These are phyloP conservation scores for Drosophila stalkeri DNA, from an alignment of 2,888 invertebrate genomes.

Conservation along the genomic window DNA sequence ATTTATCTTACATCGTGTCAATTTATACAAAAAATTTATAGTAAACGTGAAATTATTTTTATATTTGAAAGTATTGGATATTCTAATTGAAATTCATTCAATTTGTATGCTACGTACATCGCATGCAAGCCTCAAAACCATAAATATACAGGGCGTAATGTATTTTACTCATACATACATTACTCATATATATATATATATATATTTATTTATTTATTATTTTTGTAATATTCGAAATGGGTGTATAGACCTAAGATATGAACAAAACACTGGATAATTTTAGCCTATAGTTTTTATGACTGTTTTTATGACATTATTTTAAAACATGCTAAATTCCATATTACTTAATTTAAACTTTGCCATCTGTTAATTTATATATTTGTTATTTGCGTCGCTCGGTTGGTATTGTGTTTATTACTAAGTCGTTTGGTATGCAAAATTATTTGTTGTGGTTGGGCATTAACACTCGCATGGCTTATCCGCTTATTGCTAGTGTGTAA, in stretches of 20 bases:
- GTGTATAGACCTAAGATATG: not conserved
- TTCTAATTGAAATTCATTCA: not conserved
- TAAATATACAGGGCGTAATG: not conserved
- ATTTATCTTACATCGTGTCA: no score
- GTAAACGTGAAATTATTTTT: not conserved
- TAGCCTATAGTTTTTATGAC: not conserved
- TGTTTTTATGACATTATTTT: not conserved
- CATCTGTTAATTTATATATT: slow-evolving; percentile 12
- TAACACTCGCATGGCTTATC: slow-evolving; percentile 41
- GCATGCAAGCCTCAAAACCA: not conserved
- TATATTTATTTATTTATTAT: no score
- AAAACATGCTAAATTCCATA: slow-evolving; percentile 2
- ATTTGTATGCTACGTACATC: slow-evolving; percentile 4
- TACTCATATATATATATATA: no score
- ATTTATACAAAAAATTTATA: not conserved
- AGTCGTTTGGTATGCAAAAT: slow-evolving; percentile 60
- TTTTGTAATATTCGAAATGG: not conserved
- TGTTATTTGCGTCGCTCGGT: slow-evolving; percentile 3
- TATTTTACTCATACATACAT: not conserved
- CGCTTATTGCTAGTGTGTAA: slow-evolving; percentile 24
- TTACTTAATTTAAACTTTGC: not conserved
- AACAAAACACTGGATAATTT: not conserved
- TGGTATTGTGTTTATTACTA: slow-evolving; percentile 52
- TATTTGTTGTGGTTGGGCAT: slow-evolving; percentile 47
- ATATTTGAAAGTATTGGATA: not conserved